These are phyloP conservation scores for Chitala chitala DNA, from an alignment of 2,113 vertebrate genomes.

Conservation along the genomic window DNA sequence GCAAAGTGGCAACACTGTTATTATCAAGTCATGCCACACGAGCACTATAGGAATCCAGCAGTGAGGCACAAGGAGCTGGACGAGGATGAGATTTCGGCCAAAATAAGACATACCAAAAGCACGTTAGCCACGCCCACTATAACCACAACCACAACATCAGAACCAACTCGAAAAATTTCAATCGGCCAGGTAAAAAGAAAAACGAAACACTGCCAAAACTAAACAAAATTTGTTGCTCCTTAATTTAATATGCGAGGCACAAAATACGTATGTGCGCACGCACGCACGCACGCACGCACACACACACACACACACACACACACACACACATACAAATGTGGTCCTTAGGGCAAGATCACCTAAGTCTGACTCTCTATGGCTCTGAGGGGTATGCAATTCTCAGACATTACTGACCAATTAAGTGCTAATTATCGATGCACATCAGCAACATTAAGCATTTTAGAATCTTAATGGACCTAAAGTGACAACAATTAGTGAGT, in stretches of 20 bases:
- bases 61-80: neutral
- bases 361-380: neutral
- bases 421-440: constrained; percentile 7
- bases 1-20: neutral
- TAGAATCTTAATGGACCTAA: constrained; percentile 19
- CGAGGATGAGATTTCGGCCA: neutral
- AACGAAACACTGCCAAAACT: neutral
- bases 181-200: neutral
- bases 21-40: neutral
- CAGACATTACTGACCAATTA: constrained; percentile 22
- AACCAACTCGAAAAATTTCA: neutral
- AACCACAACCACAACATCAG: neutral
- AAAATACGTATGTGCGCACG: neutral
- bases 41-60: constrained; percentile 6
- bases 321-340: too few relatives aligned
- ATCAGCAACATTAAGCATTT: constrained; percentile 23
- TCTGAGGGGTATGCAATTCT: constrained; percentile 10
- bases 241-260: neutral
- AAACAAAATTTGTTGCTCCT: neutral
- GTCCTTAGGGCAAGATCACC: neutral
- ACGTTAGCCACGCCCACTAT: neutral
- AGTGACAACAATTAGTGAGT: constrained; percentile 18
- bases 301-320: neutral
- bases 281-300: neutral
- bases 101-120: neutral